phyloP scores from a whole-genome alignment of 2,888 invertebrate species.

The Uloborus plumipes region DNA sequence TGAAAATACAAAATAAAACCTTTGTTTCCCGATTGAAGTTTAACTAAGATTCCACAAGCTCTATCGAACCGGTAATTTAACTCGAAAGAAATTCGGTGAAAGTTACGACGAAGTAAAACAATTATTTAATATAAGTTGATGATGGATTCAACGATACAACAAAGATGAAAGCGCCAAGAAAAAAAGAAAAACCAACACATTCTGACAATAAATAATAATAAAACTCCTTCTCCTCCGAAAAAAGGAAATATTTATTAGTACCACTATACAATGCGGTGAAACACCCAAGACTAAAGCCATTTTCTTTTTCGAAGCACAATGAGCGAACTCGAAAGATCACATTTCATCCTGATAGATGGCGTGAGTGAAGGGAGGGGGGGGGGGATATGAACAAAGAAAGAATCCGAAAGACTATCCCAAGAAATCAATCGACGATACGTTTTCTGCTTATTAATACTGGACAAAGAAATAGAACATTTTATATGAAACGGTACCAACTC shows the following conservation, averaged over 20 bases:
- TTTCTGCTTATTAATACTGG: constrained; percentile 36
- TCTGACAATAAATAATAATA: constrained; percentile 50
- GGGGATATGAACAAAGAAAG: not conserved
- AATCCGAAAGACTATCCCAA: constrained; percentile 33
- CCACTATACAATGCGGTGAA: constrained; percentile 26
- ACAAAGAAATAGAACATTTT: constrained; percentile 32
- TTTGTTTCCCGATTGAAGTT: no score
- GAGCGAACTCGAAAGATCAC: constrained; percentile 48
- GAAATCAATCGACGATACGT: constrained; percentile 40
- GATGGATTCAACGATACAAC: not conserved
- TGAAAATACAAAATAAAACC: no score
- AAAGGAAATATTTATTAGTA: constrained; percentile 59
- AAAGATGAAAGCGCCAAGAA: not conserved
- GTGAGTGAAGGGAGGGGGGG: constrained; percentile 12
- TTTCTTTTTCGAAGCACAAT: constrained; percentile 40
- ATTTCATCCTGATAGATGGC: constrained; percentile 58
- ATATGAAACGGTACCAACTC: not conserved
- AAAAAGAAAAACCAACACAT: not conserved
- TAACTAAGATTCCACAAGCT: no score
- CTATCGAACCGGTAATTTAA: no score
- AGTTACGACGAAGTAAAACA: no score
- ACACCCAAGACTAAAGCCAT: constrained; percentile 34
- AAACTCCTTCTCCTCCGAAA: constrained; percentile 32
- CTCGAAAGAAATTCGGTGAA: no score
- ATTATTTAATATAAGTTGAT: no score